phyloP scores from a whole-genome alignment of 2,113 vertebrate genomes.

The Mus spicilegus region DNA sequence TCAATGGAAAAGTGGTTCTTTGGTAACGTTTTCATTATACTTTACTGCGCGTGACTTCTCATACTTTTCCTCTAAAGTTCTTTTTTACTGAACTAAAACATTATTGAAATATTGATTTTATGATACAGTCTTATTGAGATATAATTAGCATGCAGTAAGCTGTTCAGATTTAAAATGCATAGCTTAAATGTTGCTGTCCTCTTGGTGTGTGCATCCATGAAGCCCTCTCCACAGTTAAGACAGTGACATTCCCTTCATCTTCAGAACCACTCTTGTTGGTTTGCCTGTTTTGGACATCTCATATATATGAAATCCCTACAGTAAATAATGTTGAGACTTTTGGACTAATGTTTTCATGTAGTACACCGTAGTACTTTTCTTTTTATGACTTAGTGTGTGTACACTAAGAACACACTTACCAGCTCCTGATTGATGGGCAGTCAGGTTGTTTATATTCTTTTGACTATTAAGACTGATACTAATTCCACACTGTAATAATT shows the following conservation, averaged over 20 bases:
- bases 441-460: neutral
- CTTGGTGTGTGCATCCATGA: neutral
- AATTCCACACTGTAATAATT: neutral
- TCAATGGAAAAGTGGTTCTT: slow-evolving; percentile 94
- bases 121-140: neutral
- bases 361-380: neutral
- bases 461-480: neutral
- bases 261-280: neutral
- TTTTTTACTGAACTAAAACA: neutral
- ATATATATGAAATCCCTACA: neutral
- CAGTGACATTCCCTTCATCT: neutral
- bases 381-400: neutral
- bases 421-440: neutral
- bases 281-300: neutral
- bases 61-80: neutral
- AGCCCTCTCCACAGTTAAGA: neutral
- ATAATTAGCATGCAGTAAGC: neutral
- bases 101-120: slow-evolving; percentile 5
- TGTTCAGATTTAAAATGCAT: neutral
- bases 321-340: neutral
- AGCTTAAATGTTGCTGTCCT: neutral
- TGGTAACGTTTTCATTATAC: slow-evolving; percentile 89
- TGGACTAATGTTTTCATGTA: slow-evolving; percentile 3
- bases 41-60: neutral
- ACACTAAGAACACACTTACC: neutral